Base-by-base conservation (phyloP, 2,797 vertebrate genomes). In the Myotis myotis region DNA sequence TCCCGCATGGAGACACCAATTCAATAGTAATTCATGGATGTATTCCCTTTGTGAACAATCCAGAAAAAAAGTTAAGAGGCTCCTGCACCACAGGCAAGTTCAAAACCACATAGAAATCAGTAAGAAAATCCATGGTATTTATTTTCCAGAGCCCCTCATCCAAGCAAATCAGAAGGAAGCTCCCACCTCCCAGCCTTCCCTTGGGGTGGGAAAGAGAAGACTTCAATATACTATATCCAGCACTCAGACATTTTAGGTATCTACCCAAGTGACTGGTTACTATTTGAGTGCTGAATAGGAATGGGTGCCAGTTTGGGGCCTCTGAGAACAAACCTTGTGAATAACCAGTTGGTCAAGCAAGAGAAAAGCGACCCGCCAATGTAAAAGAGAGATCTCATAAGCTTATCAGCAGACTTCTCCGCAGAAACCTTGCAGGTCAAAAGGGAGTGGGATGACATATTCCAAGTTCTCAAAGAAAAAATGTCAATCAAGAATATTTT, bases 381-480 rank as follows among this genome's bases (percentile, higher is more conserved):
- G 28, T 19, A 75, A 74, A 85, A 79, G 20, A 47, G 38, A 36
- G 44, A 51, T 28, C 49, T 57, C 11, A 16, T 49, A 90, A 87
- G 16, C 23, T 81, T 55, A 49, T 57, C n/a, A 68, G 57, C 22
- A 38, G 44, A 94, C 68, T 66, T 72, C 66, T 75, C 55, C 25
- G 66, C 30, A 87, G n/a, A 36, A 66, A 68, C n/a, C n/a, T 36
- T 68, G n/a, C n/a, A 68, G 62, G 68, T 33, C 60, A 76, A 41
- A 76, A 62, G 51, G 68, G 22, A 68, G 12, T 30, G 8, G 51
- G 7, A 30, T 70, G 41, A 76, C 25, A 60, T 25, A 62, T 19
- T 87, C 33, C 82, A 70, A 76, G 28, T 30, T 49, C n/a, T 82
- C 5, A 91, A 94, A 70, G 41, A 70, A 57, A 91, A 91, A 87